Percentiles rank a stretch among this genome's conserved stretches.
Conservation (phyloP, 2,888 invertebrate species). For the Dendrolimus houi region DNA sequence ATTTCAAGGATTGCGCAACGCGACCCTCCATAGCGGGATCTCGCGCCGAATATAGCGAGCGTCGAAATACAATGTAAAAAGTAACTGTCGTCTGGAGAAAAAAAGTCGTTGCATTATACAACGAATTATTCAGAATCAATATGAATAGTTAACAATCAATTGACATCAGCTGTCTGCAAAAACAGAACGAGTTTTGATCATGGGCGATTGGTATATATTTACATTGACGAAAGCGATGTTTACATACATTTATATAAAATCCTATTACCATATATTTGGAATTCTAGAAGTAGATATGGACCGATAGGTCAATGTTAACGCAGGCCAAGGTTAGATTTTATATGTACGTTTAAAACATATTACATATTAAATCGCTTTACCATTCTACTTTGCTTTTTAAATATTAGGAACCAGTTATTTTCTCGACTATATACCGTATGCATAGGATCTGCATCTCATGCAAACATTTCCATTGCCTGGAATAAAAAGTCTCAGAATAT, state of each 20-base stretch:
- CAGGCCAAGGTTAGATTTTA: conserved; percentile 19
- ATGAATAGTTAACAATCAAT: neutral
- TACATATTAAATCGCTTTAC: neutral
- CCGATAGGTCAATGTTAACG: conserved; percentile 33
- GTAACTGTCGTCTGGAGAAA: neutral
- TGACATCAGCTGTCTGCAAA: neutral
- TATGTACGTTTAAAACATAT: conserved; percentile 8
- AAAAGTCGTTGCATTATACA: neutral
- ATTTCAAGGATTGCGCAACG: conserved; percentile 49
- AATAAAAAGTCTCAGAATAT: no score
- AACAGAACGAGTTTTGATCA: neutral
- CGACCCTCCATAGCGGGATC: conserved; percentile 25
- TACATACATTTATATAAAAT: neutral
- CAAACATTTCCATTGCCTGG: no score
- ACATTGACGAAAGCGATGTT: neutral
- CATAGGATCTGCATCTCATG: no score
- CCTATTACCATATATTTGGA: neutral
- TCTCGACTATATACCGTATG: no score
- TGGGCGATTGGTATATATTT: neutral
- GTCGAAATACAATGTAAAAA: conserved; percentile 10
- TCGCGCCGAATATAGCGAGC: conserved; percentile 23
- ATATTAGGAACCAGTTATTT: no score
- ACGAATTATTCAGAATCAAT: neutral
- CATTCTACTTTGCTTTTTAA: no score
- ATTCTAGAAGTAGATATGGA: neutral